Conservation (phyloP, 2,113 vertebrate species). For the Butorides virescens region DNA sequence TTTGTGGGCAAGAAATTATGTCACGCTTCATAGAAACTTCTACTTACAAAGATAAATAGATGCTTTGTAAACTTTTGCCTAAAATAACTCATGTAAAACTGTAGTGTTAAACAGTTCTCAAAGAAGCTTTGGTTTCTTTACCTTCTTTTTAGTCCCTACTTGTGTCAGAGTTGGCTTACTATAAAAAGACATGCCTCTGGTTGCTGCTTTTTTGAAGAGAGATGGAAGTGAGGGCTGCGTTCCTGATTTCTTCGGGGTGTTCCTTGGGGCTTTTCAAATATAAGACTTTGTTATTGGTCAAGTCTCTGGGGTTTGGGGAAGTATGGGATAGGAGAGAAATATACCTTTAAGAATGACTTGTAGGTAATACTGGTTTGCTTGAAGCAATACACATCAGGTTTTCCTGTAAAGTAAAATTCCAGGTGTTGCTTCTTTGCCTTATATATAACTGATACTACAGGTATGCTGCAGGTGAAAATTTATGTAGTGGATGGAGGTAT, state of each 20-base stretch:
- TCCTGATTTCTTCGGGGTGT: background rate
- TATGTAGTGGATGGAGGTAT: background rate
- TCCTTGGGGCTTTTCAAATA: background rate
- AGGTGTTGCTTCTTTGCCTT: background rate
- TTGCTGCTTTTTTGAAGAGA: background rate
- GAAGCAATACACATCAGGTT: background rate
- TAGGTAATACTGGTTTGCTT: background rate
- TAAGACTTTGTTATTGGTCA: background rate
- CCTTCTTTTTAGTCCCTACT: slow-evolving; percentile 4
- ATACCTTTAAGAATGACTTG: background rate
- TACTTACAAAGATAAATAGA: slow-evolving; percentile 42
- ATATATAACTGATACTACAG: background rate
- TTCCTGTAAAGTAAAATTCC: background rate
- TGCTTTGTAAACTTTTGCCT: slow-evolving; percentile 43
- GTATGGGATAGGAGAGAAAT: background rate
- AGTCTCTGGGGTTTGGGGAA: background rate
- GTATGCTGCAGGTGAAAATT: background rate
- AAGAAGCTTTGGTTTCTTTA: slow-evolving; percentile 52
- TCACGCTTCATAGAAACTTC: background rate
- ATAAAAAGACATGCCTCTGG: background rate
- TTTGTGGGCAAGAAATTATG: slow-evolving; percentile 21
- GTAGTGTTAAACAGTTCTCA: slow-evolving; percentile 29
- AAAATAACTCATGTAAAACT: slow-evolving; percentile 32
- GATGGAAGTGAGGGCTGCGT: background rate
- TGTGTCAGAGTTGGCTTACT: slow-evolving; percentile 16